Evolutionary conservation across 2,888 invertebrate species (phyloP).

Genomic region (Trichopria drosophilae): DNA sequence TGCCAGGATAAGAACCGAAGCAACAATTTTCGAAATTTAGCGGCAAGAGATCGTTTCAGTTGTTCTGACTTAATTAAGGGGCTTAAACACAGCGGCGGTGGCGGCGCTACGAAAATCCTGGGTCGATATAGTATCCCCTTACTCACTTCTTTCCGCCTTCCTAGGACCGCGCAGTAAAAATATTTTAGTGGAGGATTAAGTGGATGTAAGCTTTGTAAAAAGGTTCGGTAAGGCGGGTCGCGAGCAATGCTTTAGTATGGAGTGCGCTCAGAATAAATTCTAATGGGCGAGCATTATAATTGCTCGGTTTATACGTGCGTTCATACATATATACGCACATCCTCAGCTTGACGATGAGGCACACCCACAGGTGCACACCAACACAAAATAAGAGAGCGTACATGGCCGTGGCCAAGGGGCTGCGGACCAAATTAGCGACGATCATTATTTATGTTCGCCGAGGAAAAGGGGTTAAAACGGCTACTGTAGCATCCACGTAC

Average conservation of each 20-base stretch:
- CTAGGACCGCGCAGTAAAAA: slow-evolving; percentile 37
- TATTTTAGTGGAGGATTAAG: slow-evolving; percentile 56
- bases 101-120: slow-evolving; percentile 32
- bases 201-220: slow-evolving; percentile 56
- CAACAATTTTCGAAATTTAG: too few species aligned
- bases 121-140: slow-evolving; percentile 25
- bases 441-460: slow-evolving; percentile 57
- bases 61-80: slow-evolving; percentile 44
- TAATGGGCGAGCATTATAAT: slow-evolving; percentile 58
- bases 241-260: slow-evolving; percentile 1
- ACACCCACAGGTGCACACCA: not conserved
- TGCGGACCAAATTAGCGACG: slow-evolving; percentile 57
- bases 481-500: slow-evolving; percentile 46
- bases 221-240: slow-evolving; percentile 44
- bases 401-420: slow-evolving; percentile 45
- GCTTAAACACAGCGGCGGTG: slow-evolving; percentile 39
- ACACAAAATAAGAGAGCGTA: too few species aligned
- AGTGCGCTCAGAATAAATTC: slow-evolving; percentile 52
- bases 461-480: slow-evolving; percentile 55
- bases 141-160: not conserved
- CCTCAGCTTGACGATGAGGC: slow-evolving; percentile 14
- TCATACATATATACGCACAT: slow-evolving; percentile 30
- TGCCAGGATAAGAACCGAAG: too few species aligned
- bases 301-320: slow-evolving; percentile 53
- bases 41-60: too few species aligned